Evolutionary conservation across 2,797 vertebrate species (phyloP), one percentile per base, ranked within the genome.

Genomic region (Myiothlypis chrysogaster): DNA sequence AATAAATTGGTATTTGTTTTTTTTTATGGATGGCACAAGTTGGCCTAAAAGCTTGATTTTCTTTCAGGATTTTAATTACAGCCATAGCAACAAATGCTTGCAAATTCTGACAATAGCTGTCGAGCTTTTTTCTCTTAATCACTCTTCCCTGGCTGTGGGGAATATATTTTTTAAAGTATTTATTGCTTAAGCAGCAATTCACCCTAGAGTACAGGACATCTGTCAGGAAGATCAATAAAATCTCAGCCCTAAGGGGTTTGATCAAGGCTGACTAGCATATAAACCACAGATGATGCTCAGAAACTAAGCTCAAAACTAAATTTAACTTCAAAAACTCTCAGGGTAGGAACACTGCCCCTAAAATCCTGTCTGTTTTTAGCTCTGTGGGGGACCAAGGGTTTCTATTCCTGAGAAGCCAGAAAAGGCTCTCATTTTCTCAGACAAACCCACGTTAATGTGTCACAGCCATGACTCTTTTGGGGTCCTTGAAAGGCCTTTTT

Each of bases 1-100:
- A 91, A 86, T 75, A 81, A 92, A 90, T 39, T 59, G 70, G 15
- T 72, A 60, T 86, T 89, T 91, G 23, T 2, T 87, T 82, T 87
- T 82, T 86, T 85, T 87, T 27, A 46, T 78, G 49, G 60, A 75
- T 71, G 21, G 61, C 43, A 55, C 17, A 49, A 88, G 43, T 44
- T 86, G 76, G 72, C 28, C 65, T 50, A 43, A 78, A 86, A 81
- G 21, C 90, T 94, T 88, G 69, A 91, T 95, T 94, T 80, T 61
- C 44, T 57, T 80, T 93, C 72, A 78, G 82, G 60, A 68, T 91
- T 94, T 88, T 91, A 94, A 94, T 94, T 90, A 75, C 53, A 77
- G 57, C 34, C 64, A 70, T 41, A 78, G 65, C 76, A 94, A 91
- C 3, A 5, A 93, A 82, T 35, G 30, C 82, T 77, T 92, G 28